Conservation (phyloP, 1,140 invertebrate species). For the Microplitis mediator region DNA sequence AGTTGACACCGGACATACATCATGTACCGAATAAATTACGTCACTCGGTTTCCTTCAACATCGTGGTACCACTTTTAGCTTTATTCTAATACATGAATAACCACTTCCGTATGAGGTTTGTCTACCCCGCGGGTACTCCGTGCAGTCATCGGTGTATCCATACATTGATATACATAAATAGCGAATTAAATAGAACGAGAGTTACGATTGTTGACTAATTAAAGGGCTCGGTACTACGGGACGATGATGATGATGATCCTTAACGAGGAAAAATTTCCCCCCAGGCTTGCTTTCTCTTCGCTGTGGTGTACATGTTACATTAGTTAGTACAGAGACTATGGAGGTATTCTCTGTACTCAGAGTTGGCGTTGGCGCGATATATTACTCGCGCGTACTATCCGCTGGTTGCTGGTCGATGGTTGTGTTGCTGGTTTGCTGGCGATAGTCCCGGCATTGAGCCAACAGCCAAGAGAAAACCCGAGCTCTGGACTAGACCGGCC, state of each 20-base stretch:
- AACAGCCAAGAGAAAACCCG: conserved; percentile 14
- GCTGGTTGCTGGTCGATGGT: not conserved
- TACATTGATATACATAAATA: too few species aligned
- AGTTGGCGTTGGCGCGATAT: conserved; percentile 22
- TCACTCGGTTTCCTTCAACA: conserved; percentile 9
- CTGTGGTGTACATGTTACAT: too few species aligned
- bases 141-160: too few species aligned
- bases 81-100: conserved; percentile 8
- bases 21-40: conserved; percentile 23
- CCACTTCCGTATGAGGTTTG: not conserved
- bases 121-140: too few species aligned
- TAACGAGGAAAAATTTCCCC: conserved; percentile 33
- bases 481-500: conserved; percentile 22
- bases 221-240: conserved; percentile 6
- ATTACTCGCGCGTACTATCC: conserved; percentile 19
- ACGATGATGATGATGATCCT: conserved; percentile 17
- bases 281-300: not conserved
- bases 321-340: too few species aligned
- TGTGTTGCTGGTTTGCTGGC: too few species aligned
- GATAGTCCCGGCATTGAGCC: conserved; percentile 14
- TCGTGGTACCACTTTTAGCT: not conserved
- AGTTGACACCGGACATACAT: not conserved
- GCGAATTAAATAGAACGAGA: conserved; percentile 16
- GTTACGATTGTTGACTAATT: conserved; percentile 38
- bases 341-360: not conserved